A percentile compares a stretch with the other conserved stretches of the same genome.
Evolutionary conservation across 2,113 vertebrate species (phyloP).

Genomic region (Ranitomeya imitator): DNA sequence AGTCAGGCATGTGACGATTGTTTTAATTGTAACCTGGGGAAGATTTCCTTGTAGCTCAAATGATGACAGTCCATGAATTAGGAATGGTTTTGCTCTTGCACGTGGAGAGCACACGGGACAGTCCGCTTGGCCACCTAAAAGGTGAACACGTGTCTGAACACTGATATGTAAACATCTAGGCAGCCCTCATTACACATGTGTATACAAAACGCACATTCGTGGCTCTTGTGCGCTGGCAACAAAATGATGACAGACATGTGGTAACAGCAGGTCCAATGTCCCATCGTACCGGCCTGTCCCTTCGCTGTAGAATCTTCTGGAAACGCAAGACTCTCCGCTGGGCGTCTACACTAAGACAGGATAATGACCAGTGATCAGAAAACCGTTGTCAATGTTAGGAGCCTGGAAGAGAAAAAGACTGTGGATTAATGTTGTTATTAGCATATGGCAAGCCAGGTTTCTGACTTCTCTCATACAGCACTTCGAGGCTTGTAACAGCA

Average conservation of each 20-base stretch:
- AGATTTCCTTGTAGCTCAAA: slow-evolving; percentile 34
- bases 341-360: slow-evolving; percentile 56
- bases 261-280: slow-evolving; percentile 57
- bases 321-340: slow-evolving; percentile 42
- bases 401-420: slow-evolving; percentile 52
- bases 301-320: slow-evolving; percentile 29
- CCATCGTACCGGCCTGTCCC: slow-evolving; percentile 51
- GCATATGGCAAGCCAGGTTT: slow-evolving; percentile 50
- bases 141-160: slow-evolving; percentile 51
- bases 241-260: slow-evolving; percentile 53
- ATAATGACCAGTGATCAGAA: slow-evolving; percentile 58
- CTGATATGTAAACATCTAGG: slow-evolving; percentile 59
- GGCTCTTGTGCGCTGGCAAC: slow-evolving; percentile 55
- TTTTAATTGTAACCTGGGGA: slow-evolving; percentile 14
- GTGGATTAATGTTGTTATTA: slow-evolving; percentile 44
- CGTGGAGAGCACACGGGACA: slow-evolving; percentile 12
- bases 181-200: slow-evolving; percentile 52
- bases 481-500: slow-evolving; percentile 55
- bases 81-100: slow-evolving; percentile 55
- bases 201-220: slow-evolving; percentile 46
- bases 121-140: slow-evolving; percentile 53
- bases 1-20: slow-evolving; percentile 4
- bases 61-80: slow-evolving; percentile 46
- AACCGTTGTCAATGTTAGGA: slow-evolving; percentile 55
- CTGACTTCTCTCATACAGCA: slow-evolving; percentile 55